A percentile compares a stretch with the other conserved stretches of the same genome.
These are phyloP conservation scores for Phenganax marumi DNA, from an alignment of 92 coral and sea anemone genomes.

Conservation along the genomic window DNA sequence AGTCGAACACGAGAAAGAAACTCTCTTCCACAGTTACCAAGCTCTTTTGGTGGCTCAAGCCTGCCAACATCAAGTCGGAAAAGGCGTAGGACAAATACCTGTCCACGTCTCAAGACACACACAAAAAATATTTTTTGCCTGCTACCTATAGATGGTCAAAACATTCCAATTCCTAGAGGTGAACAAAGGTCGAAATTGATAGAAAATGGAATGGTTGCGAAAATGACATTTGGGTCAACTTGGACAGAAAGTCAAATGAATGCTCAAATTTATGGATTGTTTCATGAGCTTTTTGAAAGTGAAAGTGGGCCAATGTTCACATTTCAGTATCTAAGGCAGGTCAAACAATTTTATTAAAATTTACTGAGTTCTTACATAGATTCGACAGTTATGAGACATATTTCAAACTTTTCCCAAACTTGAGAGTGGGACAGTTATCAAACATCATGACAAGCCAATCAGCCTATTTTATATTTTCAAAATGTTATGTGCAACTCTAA, in stretches of 20 bases:
- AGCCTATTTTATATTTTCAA: no score
- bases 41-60: slow-evolving; percentile 6
- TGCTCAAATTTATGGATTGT: slow-evolving; percentile 18
- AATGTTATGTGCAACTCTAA: no score
- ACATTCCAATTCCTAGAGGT: slow-evolving; percentile 15
- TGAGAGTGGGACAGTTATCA: neutral
- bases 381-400: neutral
- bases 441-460: no score
- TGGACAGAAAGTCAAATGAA: neutral
- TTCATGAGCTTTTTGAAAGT: slow-evolving; percentile 19
- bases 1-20: neutral
- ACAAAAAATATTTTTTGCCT: slow-evolving; percentile 15
- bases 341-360: neutral
- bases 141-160: neutral
- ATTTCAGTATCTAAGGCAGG: slow-evolving; percentile 25
- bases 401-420: neutral
- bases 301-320: neutral
- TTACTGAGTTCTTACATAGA: neutral
- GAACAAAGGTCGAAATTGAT: neutral
- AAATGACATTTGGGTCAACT: slow-evolving; percentile 19
- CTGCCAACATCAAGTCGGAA: neutral
- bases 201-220: slow-evolving; percentile 15
- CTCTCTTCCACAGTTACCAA: neutral
- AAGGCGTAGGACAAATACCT: neutral
- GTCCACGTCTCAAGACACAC: slow-evolving; percentile 4